A percentile compares a stretch with the other conserved stretches of the same genome.
phyloP scores from a whole-genome alignment of 2,888 invertebrate genomes.

The Magallana nippona region DNA sequence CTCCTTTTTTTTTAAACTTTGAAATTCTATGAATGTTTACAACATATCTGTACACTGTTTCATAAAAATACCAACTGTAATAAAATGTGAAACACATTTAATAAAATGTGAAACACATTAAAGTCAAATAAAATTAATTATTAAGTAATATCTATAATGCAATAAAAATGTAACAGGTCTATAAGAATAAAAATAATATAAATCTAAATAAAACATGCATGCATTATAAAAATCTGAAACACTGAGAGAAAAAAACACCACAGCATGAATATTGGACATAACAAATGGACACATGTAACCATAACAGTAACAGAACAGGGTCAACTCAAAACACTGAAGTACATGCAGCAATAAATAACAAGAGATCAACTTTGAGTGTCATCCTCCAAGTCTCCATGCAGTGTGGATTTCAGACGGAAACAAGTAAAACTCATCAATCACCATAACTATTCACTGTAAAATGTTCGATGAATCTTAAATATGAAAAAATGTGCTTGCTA shows the following conservation, averaged over 20 bases:
- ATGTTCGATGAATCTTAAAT: too few species aligned
- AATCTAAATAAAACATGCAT: conserved; percentile 8
- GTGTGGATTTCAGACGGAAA: conserved; percentile 7
- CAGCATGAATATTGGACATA: not conserved
- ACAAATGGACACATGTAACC: not conserved
- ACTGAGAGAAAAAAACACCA: not conserved
- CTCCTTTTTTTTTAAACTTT: too few species aligned
- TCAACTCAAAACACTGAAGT: not conserved
- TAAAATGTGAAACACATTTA: too few species aligned
- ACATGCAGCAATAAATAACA: not conserved
- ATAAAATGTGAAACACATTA: too few species aligned
- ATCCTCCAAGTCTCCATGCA: conserved; percentile 2
- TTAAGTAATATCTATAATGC: not conserved
- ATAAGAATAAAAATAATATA: conserved; percentile 4
- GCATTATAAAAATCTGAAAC: not conserved
- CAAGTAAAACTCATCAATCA: not conserved
- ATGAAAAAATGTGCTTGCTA: too few species aligned
- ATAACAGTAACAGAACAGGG: conserved; percentile 1
- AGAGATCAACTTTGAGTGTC: conserved; percentile 3
- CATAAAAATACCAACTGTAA: too few species aligned
- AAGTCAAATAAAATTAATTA: not conserved
- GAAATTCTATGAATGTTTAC: too few species aligned
- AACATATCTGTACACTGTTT: too few species aligned
- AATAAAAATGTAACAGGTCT: not conserved
- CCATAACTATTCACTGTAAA: not conserved